A percentile compares a stretch with the other conserved stretches of the same genome.
phyloP scores from a whole-genome alignment of 1,140 invertebrate genomes.

The Himalopsyche phryganea region DNA sequence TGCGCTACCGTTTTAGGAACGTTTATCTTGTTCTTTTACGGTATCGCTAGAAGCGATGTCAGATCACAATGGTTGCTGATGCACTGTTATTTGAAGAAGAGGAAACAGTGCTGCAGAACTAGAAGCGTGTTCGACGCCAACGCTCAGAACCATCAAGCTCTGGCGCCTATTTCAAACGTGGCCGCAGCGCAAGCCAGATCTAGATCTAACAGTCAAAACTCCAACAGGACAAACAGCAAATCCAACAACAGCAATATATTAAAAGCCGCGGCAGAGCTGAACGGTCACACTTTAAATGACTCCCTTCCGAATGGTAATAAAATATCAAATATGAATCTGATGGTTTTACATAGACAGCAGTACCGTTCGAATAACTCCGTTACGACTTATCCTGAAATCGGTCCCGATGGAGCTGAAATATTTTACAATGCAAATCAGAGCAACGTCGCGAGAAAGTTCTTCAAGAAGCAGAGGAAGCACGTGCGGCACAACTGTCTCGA shows the following conservation, averaged over 20 bases:
- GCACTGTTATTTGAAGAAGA: constrained; percentile 57
- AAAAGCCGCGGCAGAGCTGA: constrained; percentile 53
- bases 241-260: constrained; percentile 54
- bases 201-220: constrained; percentile 60
- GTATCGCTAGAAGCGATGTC: constrained; percentile 78
- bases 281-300: constrained; percentile 48
- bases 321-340: constrained; percentile 59
- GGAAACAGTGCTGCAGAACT: constrained; percentile 62
- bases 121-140: constrained; percentile 64
- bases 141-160: constrained; percentile 47
- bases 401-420: constrained; percentile 63
- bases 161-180: constrained; percentile 37
- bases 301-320: constrained; percentile 44
- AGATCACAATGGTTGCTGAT: constrained; percentile 68
- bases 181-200: constrained; percentile 46
- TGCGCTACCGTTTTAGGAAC: constrained; percentile 68
- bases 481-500: constrained; percentile 74
- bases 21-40: constrained; percentile 85
- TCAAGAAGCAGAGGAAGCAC: constrained; percentile 79
- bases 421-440: constrained; percentile 93
- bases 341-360: constrained; percentile 66
- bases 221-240: constrained; percentile 53
- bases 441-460: constrained; percentile 87
- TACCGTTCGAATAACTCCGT: constrained; percentile 67
- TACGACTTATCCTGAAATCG: constrained; percentile 63